These are phyloP conservation scores for Lathamus discolor DNA, from an alignment of 2,113 vertebrate genomes.

Conservation along the genomic window DNA sequence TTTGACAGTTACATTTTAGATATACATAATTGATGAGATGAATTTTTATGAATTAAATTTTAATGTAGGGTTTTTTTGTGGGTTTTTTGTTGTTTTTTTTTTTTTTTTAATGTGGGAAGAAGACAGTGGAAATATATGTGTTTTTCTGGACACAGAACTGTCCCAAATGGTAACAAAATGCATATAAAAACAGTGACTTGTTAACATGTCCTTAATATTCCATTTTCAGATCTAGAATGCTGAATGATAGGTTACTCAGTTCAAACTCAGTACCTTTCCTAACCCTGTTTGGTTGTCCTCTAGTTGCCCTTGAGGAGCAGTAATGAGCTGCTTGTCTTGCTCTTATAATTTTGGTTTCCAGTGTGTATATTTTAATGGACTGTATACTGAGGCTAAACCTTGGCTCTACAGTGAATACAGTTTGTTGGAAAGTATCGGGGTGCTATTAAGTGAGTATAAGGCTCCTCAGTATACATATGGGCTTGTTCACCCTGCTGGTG, in stretches of 20 bases:
- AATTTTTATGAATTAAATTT: neutral
- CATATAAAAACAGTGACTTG: neutral
- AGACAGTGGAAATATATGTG: neutral
- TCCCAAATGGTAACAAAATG: neutral
- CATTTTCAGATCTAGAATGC: neutral
- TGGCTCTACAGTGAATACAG: neutral
- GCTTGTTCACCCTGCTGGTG: neutral
- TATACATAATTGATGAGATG: neutral
- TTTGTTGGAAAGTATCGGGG: neutral
- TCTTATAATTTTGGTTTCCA: neutral
- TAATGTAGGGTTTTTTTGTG: neutral
- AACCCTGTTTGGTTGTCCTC: neutral
- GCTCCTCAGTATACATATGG: neutral
- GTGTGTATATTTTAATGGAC: neutral
- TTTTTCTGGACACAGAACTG: neutral
- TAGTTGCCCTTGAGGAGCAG: neutral
- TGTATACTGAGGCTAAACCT: neutral
- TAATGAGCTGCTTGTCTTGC: neutral
- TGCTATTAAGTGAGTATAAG: neutral
- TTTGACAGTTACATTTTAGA: conserved; percentile 2
- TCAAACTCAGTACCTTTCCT: neutral
- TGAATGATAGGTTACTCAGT: neutral
- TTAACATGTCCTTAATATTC: neutral
- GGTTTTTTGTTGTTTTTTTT: no score
- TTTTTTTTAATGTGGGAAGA: neutral